Conservation (phyloP, 64 coral and sea anemone genomes). For the Pocillopora verrucosa region DNA sequence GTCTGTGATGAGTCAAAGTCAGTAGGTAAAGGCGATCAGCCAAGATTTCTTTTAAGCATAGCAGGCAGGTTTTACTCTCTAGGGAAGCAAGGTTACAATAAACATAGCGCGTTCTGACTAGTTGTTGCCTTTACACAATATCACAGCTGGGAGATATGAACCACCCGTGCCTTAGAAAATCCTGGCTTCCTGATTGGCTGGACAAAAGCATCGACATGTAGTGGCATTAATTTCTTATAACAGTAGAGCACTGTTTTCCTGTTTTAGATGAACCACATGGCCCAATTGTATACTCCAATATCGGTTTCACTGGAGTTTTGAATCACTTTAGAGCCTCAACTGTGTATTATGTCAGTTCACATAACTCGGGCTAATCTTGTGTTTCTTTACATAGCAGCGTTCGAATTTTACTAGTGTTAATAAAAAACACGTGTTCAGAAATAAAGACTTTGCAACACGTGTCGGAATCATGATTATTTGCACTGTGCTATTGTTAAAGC, state of each 20-base stretch:
- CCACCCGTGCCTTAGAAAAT: neutral
- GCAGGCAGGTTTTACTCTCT: neutral
- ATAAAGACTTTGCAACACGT: neutral
- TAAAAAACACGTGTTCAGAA: neutral
- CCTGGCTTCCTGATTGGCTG: neutral
- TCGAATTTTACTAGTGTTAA: neutral
- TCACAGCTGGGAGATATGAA: neutral
- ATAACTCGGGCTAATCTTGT: neutral
- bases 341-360: neutral
- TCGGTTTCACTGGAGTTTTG: neutral
- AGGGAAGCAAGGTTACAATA: neutral
- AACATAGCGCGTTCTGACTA: neutral
- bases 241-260: neutral
- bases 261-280: neutral
- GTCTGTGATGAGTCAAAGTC: neutral
- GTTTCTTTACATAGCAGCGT: neutral
- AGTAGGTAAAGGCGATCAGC: neutral
- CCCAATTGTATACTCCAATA: neutral
- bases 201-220: neutral
- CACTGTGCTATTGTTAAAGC: neutral
- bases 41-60: neutral
- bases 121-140: neutral
- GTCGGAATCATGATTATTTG: neutral
- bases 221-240: conserved; percentile 6
- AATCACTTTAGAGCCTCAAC: neutral